Percentiles rank a stretch among this genome's conserved stretches.
These are phyloP conservation scores for Acrobasis repandana DNA, from an alignment of 2,888 invertebrate genomes.

Conservation along the genomic window DNA sequence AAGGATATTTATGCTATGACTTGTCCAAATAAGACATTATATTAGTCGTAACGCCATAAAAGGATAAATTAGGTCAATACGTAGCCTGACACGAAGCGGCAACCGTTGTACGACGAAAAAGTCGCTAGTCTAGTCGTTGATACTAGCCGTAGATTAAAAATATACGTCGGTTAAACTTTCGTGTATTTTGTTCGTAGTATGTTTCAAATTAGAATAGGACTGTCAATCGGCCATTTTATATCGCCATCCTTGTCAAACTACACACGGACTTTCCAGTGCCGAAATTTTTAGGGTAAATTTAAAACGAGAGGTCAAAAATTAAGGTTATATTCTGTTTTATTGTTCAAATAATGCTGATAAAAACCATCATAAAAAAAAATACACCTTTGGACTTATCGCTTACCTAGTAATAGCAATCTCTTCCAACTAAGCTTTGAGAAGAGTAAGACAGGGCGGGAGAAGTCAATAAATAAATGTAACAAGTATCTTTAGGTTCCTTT, in stretches of 20 bases:
- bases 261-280: too few species aligned
- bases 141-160: slow-evolving; percentile 16
- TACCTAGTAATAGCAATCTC: too few species aligned
- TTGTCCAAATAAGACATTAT: slow-evolving; percentile 12
- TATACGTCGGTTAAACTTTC: not conserved
- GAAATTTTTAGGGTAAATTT: too few species aligned
- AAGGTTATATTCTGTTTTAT: too few species aligned
- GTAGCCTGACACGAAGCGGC: slow-evolving; percentile 6
- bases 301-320: too few species aligned
- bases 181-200: slow-evolving; percentile 5
- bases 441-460: too few species aligned
- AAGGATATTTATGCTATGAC: not conserved
- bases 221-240: not conserved
- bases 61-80: not conserved
- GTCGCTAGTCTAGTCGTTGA: slow-evolving; percentile 22
- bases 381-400: too few species aligned
- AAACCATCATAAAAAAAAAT: too few species aligned
- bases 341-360: too few species aligned
- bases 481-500: too few species aligned
- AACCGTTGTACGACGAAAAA: not conserved
- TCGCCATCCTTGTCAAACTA: not conserved
- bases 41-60: slow-evolving; percentile 12
- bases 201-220: not conserved
- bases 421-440: too few species aligned
- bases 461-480: too few species aligned